A percentile compares a stretch with the other conserved stretches of the same genome.
phyloP scores from a whole-genome alignment of 2,113 vertebrate genomes.

The Paraplagusia blochii region DNA sequence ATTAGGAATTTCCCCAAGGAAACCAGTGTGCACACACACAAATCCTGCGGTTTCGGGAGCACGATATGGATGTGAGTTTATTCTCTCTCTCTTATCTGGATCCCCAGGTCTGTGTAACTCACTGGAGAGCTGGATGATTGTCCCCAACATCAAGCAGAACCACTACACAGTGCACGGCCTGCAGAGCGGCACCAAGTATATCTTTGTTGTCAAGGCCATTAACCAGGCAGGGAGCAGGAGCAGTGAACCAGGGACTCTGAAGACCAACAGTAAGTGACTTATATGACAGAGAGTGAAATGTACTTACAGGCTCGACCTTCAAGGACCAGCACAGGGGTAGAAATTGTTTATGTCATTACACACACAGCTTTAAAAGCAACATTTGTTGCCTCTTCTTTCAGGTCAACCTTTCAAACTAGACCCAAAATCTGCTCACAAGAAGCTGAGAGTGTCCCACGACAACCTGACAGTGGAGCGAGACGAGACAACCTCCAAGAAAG shows the following conservation, averaged over 20 bases:
- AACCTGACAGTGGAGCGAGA: conserved; percentile 96
- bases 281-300: neutral
- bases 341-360: neutral
- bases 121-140: conserved; percentile 99
- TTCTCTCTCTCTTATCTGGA: neutral
- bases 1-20: no score
- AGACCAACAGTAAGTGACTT: conserved; percentile 93
- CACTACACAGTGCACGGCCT: conserved; percentile 97
- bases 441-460: conserved; percentile 95
- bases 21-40: no score
- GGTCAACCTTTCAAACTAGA: conserved; percentile 98
- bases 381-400: conserved; percentile 39
- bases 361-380: no score
- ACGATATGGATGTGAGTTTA: neutral
- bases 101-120: conserved; percentile 93
- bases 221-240: conserved; percentile 96
- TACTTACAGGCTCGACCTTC: conserved; percentile 1
- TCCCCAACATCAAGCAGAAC: conserved; percentile 98
- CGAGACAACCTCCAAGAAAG: conserved; percentile 95
- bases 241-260: conserved; percentile 93
- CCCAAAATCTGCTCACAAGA: conserved; percentile 95
- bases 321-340: neutral
- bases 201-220: conserved; percentile 97
- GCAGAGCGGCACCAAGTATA: conserved; percentile 97
- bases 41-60: neutral